These are phyloP conservation scores for Cyclargus thomasi DNA, from an alignment of 1,140 invertebrate species.

Conservation along the genomic window DNA sequence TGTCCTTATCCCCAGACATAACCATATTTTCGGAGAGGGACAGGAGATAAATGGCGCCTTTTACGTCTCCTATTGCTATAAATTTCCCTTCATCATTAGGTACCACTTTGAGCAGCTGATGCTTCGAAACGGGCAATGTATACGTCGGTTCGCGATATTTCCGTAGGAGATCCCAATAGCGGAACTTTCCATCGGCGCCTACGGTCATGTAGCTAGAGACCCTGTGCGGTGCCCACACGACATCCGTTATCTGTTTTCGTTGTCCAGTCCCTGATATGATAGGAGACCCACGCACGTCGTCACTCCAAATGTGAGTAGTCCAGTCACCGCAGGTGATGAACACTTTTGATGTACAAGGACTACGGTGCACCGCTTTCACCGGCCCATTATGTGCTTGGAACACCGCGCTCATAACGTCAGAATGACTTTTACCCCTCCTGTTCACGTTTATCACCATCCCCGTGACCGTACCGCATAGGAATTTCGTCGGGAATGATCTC, in stretches of 20 bases:
- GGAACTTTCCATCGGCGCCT: slow-evolving; percentile 85
- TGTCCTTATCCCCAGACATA: slow-evolving; percentile 83
- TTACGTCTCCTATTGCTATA: slow-evolving; percentile 84
- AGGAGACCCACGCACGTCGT: slow-evolving; percentile 87
- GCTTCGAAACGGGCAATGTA: slow-evolving; percentile 52
- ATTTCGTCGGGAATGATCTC: slow-evolving; percentile 87
- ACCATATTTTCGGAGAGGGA: slow-evolving; percentile 86
- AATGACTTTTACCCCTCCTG: slow-evolving; percentile 82
- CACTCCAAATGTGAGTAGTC: slow-evolving; percentile 89
- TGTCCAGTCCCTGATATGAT: slow-evolving; percentile 89
- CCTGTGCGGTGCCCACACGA: slow-evolving; percentile 86
- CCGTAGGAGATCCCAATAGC: slow-evolving; percentile 93
- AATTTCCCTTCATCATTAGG: slow-evolving; percentile 79
- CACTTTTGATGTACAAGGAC: slow-evolving; percentile 89
- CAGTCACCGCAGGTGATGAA: slow-evolving; percentile 93
- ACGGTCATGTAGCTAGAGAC: slow-evolving; percentile 89
- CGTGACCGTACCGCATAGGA: slow-evolving; percentile 81
- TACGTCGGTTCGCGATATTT: slow-evolving; percentile 85
- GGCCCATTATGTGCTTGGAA: slow-evolving; percentile 84
- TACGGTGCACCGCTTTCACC: slow-evolving; percentile 85
- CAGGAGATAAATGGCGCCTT: slow-evolving; percentile 84
- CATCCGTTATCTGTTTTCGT: slow-evolving; percentile 79
- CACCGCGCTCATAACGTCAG: slow-evolving; percentile 79
- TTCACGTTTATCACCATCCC: slow-evolving; percentile 86
- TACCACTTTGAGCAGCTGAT: slow-evolving; percentile 67